Evolutionary conservation across 2,113 vertebrate genomes (phyloP).

Genomic region (Ptyas mucosa): DNA sequence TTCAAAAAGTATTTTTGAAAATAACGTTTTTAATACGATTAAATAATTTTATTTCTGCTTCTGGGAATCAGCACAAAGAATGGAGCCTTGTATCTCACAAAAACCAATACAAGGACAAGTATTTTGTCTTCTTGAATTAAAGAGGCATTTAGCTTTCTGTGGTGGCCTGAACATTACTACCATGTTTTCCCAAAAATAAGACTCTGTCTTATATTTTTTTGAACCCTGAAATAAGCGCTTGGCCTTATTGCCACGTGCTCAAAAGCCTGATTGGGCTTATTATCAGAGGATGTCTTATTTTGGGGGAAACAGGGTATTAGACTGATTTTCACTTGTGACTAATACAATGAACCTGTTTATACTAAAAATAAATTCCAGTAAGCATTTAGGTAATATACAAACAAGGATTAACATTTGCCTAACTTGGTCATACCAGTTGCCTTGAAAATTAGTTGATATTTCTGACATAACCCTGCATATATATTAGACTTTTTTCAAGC

Average conservation of each 20-base stretch:
- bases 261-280: too few relatives aligned
- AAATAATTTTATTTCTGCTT: neutral
- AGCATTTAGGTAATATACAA: conserved; percentile 56
- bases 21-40: neutral
- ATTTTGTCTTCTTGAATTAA: conserved; percentile 17
- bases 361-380: conserved; percentile 50
- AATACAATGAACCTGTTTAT: conserved; percentile 55
- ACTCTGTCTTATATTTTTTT: too few relatives aligned
- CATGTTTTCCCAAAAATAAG: too few relatives aligned
- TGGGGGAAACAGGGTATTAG: conserved; percentile 29
- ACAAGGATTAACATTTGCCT: conserved; percentile 77
- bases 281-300: too few relatives aligned
- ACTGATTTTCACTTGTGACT: conserved; percentile 44
- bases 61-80: neutral
- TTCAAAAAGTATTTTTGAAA: neutral
- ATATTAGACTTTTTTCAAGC: conserved; percentile 50
- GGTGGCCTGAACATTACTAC: conserved; percentile 49
- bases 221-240: too few relatives aligned
- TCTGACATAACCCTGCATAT: conserved; percentile 71
- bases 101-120: neutral
- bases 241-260: too few relatives aligned
- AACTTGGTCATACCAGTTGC: conserved; percentile 79
- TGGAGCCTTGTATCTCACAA: neutral
- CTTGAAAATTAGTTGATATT: conserved; percentile 60
- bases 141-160: conserved; percentile 33